These are phyloP conservation scores for Corbicula japonica DNA, from an alignment of 2,888 invertebrate genomes.

Conservation along the genomic window DNA sequence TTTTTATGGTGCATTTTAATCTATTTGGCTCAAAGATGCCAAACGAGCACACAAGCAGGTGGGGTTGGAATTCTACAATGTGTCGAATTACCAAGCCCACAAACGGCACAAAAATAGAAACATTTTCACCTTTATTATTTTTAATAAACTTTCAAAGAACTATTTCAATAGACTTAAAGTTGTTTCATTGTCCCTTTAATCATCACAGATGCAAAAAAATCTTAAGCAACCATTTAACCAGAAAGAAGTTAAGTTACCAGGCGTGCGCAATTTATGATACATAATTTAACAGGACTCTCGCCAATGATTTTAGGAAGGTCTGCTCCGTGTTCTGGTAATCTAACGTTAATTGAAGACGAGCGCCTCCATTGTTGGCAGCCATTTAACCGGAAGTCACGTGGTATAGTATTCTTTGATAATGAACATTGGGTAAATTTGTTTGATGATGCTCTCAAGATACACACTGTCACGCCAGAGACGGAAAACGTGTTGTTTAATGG, in stretches of 20 bases:
- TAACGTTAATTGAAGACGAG: slow-evolving; percentile 55
- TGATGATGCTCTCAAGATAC: slow-evolving; percentile 37
- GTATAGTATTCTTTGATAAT: slow-evolving; percentile 25
- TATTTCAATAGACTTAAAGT: too few relatives aligned
- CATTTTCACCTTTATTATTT: too few relatives aligned
- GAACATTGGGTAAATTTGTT: slow-evolving; percentile 59
- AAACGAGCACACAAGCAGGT: too few relatives aligned
- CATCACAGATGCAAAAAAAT: too few relatives aligned
- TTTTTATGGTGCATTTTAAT: too few relatives aligned
- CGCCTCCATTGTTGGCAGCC: slow-evolving; percentile 44
- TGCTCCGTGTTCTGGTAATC: slow-evolving; percentile 51
- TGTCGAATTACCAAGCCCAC: too few relatives aligned
- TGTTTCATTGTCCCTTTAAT: too few relatives aligned
- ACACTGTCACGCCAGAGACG: slow-evolving; percentile 23
- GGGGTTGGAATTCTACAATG: too few relatives aligned
- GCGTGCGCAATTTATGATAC: slow-evolving; percentile 59
- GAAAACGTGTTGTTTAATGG: slow-evolving; percentile 16
- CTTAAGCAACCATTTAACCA: slow-evolving; percentile 49
- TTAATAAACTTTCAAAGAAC: too few relatives aligned
- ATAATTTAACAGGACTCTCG: slow-evolving; percentile 55
- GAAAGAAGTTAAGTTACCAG: slow-evolving; percentile 57
- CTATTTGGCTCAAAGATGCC: too few relatives aligned
- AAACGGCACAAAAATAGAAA: too few relatives aligned
- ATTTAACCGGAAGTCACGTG: slow-evolving; percentile 50
- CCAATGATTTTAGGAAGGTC: slow-evolving; percentile 48